These are phyloP conservation scores for Rhagonycha fulva DNA, from an alignment of 2,888 invertebrate genomes.

Conservation along the genomic window DNA sequence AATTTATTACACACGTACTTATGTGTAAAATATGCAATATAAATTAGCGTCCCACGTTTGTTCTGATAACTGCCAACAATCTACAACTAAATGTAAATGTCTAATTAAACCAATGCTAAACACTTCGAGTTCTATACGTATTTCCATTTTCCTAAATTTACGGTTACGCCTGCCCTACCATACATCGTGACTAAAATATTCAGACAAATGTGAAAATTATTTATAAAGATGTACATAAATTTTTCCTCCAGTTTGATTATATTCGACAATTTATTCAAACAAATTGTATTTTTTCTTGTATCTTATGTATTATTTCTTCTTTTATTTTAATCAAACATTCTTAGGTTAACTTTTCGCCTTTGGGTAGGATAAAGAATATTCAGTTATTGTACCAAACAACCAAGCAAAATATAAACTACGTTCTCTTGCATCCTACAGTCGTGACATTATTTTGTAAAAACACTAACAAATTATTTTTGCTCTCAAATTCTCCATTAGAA, in stretches of 20 bases:
- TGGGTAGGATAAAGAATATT: neutral
- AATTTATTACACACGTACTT: slow-evolving; percentile 34
- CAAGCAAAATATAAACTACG: neutral
- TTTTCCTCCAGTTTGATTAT: neutral
- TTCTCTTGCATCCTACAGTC: neutral
- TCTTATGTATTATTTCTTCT: neutral
- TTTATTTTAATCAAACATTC: neutral
- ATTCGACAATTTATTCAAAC: neutral
- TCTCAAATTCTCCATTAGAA: too few species aligned
- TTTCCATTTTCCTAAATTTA: slow-evolving; percentile 33
- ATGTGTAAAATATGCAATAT: slow-evolving; percentile 34
- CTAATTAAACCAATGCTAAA: slow-evolving; percentile 43
- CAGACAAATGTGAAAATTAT: slow-evolving; percentile 15
- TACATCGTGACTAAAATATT: slow-evolving; percentile 30
- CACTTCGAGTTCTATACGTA: slow-evolving; percentile 26
- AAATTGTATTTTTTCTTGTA: neutral
- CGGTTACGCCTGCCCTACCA: slow-evolving; percentile 17
- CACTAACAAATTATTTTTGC: neutral
- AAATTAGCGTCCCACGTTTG: slow-evolving; percentile 48
- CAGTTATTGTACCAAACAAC: neutral
- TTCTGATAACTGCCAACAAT: slow-evolving; percentile 45
- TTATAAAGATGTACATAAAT: slow-evolving; percentile 6
- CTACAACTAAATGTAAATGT: slow-evolving; percentile 44
- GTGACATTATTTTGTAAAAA: neutral
- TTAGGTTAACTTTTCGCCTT: neutral